Evolutionary conservation across 1,140 invertebrate genomes (phyloP).

Genomic region (Leptoteleia sp.): DNA sequence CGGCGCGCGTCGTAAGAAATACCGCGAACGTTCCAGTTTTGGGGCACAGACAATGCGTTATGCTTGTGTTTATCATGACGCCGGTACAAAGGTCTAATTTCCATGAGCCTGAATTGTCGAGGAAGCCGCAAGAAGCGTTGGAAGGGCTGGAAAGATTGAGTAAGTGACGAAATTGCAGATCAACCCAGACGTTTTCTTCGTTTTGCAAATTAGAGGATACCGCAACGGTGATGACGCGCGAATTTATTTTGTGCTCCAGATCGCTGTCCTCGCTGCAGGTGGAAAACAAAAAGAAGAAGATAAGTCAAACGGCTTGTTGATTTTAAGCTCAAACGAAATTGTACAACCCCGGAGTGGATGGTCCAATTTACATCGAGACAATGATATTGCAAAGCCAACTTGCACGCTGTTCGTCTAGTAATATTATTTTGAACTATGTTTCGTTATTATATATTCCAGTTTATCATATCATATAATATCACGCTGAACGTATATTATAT

Average conservation of each 20-base stretch:
- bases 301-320: slow-evolving; percentile 13
- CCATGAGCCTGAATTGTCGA: slow-evolving; percentile 79
- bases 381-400: slow-evolving; percentile 39
- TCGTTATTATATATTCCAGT: too few relatives aligned
- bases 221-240: slow-evolving; percentile 82
- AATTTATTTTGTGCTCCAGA: slow-evolving; percentile 85
- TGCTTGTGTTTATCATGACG: slow-evolving; percentile 77
- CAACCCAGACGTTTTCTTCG: slow-evolving; percentile 74
- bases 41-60: slow-evolving; percentile 83
- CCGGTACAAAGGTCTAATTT: slow-evolving; percentile 82
- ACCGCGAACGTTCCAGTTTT: slow-evolving; percentile 83
- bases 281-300: slow-evolving; percentile 6
- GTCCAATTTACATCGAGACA: slow-evolving; percentile 44
- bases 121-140: slow-evolving; percentile 81
- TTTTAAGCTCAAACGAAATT: slow-evolving; percentile 45
- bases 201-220: slow-evolving; percentile 64
- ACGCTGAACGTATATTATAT: too few relatives aligned
- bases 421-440: slow-evolving; percentile 39
- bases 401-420: slow-evolving; percentile 4
- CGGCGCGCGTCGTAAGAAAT: slow-evolving; percentile 82
- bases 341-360: slow-evolving; percentile 23
- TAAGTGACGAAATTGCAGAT: slow-evolving; percentile 75
- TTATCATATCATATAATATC: too few relatives aligned
- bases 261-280: slow-evolving; percentile 84
- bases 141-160: slow-evolving; percentile 76